Percentiles rank a stretch among this genome's conserved stretches.
Conservation (phyloP, 2,797 vertebrate genomes). For the Oryzias dopingdopingensis region DNA sequence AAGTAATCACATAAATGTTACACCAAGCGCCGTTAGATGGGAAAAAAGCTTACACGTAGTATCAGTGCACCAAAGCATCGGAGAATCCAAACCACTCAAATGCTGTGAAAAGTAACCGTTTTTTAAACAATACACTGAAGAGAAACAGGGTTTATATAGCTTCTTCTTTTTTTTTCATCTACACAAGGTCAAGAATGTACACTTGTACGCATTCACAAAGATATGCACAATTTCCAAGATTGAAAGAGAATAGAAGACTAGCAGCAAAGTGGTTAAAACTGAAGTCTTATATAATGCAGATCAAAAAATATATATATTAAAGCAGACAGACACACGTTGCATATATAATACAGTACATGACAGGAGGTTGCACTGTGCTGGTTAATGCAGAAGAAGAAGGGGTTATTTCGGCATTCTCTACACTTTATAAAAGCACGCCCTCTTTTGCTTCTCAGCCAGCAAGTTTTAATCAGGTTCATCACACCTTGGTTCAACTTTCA, state of each 20-base stretch:
- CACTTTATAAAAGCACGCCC: conserved; percentile 78
- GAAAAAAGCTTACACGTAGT: conserved; percentile 71
- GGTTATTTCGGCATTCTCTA: conserved; percentile 82
- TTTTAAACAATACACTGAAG: conserved; percentile 75
- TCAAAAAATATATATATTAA: conserved; percentile 70
- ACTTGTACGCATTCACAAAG: conserved; percentile 78
- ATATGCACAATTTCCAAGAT: conserved; percentile 79
- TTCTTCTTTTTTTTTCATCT: conserved; percentile 72
- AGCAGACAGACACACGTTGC: conserved; percentile 83
- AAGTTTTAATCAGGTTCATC: conserved; percentile 91
- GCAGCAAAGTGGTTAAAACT: conserved; percentile 91
- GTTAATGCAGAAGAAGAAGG: conserved; percentile 85
- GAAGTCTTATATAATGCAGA: conserved; percentile 85
- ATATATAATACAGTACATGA: conserved; percentile 95
- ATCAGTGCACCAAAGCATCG: conserved; percentile 82
- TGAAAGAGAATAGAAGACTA: conserved; percentile 82
- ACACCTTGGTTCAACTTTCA: conserved; percentile 81
- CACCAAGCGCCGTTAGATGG: conserved; percentile 79
- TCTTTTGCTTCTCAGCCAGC: conserved; percentile 88
- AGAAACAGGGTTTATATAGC: conserved; percentile 78
- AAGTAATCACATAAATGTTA: conserved; percentile 82
- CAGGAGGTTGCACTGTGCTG: conserved; percentile 84
- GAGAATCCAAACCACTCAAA: conserved; percentile 77
- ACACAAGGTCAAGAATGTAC: conserved; percentile 81
- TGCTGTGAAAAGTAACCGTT: conserved; percentile 78